phyloP scores from a whole-genome alignment of 2,888 invertebrate species.

The Bruchidius siliquastri region DNA sequence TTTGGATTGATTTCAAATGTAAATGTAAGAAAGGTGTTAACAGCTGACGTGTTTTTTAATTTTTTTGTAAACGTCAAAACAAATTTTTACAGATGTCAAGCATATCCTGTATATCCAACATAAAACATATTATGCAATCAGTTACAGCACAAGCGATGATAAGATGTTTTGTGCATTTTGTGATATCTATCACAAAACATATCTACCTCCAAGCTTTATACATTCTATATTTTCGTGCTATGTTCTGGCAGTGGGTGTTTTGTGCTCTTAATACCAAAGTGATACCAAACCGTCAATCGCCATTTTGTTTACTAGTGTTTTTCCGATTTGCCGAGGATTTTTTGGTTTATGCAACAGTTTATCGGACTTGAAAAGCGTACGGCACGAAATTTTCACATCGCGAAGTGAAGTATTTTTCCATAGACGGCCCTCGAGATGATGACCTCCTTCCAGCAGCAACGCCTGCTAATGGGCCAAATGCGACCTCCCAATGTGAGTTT shows the following conservation, averaged over 20 bases:
- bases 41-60: neutral
- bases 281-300: neutral
- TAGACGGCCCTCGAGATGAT: slow-evolving; percentile 33
- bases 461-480: slow-evolving; percentile 25
- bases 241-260: no score
- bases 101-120: no score
- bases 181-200: no score
- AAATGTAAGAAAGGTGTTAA: neutral
- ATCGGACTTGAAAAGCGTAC: neutral
- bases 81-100: neutral
- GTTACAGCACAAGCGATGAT: no score
- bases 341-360: neutral
- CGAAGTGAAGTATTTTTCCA: neutral
- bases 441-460: slow-evolving; percentile 42
- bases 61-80: neutral
- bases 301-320: neutral
- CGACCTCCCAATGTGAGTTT: slow-evolving; percentile 15
- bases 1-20: neutral
- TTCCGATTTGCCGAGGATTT: neutral
- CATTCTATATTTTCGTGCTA: no score
- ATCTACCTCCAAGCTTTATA: no score
- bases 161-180: no score
- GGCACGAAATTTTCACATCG: neutral
- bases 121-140: no score
- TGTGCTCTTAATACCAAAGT: neutral